phyloP scores from a whole-genome alignment of 1,140 invertebrate species.

The Heliconius hermathena region DNA sequence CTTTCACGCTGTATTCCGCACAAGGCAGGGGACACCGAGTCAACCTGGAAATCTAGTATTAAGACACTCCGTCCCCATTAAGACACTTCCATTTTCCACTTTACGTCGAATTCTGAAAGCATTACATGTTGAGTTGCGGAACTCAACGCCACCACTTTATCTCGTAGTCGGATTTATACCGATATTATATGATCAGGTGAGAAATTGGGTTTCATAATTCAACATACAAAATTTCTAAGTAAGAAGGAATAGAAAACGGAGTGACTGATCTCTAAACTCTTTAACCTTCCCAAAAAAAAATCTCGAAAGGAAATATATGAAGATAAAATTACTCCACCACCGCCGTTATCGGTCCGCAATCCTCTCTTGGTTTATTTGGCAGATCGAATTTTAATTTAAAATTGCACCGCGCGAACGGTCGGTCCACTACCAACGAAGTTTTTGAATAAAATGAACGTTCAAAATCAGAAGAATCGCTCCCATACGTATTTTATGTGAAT shows the following conservation, averaged over 20 bases:
- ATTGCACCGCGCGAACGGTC: conserved; percentile 40
- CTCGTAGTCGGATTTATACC: too few relatives aligned
- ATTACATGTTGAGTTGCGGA: too few relatives aligned
- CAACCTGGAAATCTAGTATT: too few relatives aligned
- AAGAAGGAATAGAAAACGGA: neutral
- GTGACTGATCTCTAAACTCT: neutral
- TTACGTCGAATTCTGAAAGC: too few relatives aligned
- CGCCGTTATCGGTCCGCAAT: conserved; percentile 41
- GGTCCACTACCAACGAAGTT: conserved; percentile 41
- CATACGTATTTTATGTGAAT: conserved; percentile 44
- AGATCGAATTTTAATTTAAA: conserved; percentile 54
- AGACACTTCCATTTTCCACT: too few relatives aligned
- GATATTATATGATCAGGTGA: too few relatives aligned
- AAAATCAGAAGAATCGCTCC: conserved; percentile 41
- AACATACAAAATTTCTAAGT: too few relatives aligned
- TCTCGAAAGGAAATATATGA: neutral
- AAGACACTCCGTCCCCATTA: too few relatives aligned
- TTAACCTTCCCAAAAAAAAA: neutral
- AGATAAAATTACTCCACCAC: conserved; percentile 27
- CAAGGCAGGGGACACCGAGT: too few relatives aligned
- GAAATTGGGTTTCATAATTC: too few relatives aligned
- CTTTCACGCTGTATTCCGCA: too few relatives aligned
- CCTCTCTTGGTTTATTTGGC: conserved; percentile 46
- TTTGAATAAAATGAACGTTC: conserved; percentile 42
- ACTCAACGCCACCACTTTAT: too few relatives aligned